Percentiles rank a stretch among this genome's conserved stretches.
Evolutionary conservation across 2,797 vertebrate genomes (phyloP).

Genomic region (Sebastiscus albofasciatus): DNA sequence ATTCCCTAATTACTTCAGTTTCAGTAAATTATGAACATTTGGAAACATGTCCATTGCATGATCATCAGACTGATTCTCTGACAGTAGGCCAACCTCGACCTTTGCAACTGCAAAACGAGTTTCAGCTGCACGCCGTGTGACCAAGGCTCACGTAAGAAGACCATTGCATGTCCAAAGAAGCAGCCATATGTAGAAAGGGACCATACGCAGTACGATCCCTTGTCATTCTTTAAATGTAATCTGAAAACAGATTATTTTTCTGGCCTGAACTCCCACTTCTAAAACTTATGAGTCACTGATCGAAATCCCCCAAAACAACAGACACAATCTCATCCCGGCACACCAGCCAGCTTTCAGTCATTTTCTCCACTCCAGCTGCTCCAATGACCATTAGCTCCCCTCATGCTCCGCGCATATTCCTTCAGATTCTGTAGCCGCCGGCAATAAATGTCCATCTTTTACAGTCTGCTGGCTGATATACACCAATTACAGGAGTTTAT

Average conservation of each 20-base stretch:
- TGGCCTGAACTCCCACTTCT: background rate
- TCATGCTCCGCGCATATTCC: conserved; percentile 35
- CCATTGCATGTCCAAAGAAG: background rate
- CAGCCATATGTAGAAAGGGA: background rate
- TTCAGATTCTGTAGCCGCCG: conserved; percentile 47
- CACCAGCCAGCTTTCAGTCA: conserved; percentile 27
- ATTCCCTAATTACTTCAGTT: background rate
- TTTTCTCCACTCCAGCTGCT: conserved; percentile 62
- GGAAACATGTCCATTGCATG: too few species aligned
- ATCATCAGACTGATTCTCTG: background rate
- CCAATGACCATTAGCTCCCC: conserved; percentile 62
- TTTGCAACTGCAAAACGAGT: background rate
- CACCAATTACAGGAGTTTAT: conserved; percentile 75
- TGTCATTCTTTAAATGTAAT: background rate
- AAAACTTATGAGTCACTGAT: conserved; percentile 41
- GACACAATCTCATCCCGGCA: background rate
- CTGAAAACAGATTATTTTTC: background rate
- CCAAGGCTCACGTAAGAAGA: background rate
- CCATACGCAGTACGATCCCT: background rate
- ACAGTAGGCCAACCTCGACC: too few species aligned
- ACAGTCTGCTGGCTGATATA: conserved; percentile 78
- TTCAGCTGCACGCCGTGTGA: background rate
- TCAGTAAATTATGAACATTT: background rate
- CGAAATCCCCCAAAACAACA: conserved; percentile 4
- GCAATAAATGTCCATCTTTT: conserved; percentile 72